Evolutionary conservation across 2,113 vertebrate genomes (phyloP).

Genomic region (Conger conger): DNA sequence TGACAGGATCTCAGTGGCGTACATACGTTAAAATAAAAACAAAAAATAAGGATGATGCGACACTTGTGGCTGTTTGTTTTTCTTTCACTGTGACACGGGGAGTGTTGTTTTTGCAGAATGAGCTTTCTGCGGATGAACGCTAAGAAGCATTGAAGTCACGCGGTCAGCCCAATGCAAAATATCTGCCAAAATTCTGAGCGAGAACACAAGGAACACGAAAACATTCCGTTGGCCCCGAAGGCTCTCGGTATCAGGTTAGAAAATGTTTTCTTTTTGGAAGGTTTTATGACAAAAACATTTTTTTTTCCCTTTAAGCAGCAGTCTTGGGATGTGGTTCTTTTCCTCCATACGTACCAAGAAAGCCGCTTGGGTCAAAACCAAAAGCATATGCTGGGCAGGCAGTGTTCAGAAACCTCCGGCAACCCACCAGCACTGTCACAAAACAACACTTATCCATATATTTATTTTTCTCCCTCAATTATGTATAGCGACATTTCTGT

Average conservation of each 20-base stretch:
- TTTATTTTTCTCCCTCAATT: background rate
- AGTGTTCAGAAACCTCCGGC: background rate
- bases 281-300: background rate
- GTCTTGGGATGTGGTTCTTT: background rate
- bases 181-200: background rate
- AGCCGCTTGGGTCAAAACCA: background rate
- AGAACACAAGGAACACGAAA: background rate
- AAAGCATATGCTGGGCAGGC: background rate
- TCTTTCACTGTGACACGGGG: background rate
- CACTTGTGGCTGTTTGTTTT: background rate
- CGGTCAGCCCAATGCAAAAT: background rate
- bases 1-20: background rate
- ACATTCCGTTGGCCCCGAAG: background rate
- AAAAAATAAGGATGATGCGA: background rate
- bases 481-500: background rate
- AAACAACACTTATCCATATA: background rate
- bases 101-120: background rate
- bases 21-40: background rate
- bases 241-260: background rate
- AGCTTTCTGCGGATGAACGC: background rate
- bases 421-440: background rate
- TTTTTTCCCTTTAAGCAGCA: constrained; percentile 1
- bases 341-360: background rate
- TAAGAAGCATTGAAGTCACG: background rate
- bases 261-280: background rate